Conservation (phyloP, 2,113 vertebrate species). For the Nothocercus julius region DNA sequence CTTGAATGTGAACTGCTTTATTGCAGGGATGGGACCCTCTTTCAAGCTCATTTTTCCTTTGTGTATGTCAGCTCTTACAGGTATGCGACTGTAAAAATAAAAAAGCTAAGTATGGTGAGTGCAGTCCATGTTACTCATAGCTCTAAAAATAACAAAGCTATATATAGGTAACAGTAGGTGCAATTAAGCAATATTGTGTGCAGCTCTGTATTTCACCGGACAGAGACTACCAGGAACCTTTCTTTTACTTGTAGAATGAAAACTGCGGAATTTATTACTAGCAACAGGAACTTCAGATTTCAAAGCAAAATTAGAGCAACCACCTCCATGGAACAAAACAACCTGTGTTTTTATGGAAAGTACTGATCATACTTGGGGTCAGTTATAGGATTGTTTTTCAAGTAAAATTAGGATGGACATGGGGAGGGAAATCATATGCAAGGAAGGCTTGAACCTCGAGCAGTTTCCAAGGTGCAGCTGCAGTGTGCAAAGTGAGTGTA, state of each 20-base stretch:
- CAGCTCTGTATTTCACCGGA: neutral
- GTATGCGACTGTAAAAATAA: neutral
- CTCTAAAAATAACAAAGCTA: neutral
- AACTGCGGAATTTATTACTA: neutral
- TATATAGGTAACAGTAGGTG: neutral
- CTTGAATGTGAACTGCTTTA: neutral
- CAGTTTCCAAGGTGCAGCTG: neutral
- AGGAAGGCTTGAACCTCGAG: neutral
- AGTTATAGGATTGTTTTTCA: neutral
- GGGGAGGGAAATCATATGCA: neutral
- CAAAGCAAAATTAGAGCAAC: neutral
- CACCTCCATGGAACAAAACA: neutral
- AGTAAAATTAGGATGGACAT: neutral
- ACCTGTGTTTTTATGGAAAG: neutral
- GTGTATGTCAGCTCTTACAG: neutral
- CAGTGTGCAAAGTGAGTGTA: neutral
- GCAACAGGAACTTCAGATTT: neutral
- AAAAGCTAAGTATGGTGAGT: neutral
- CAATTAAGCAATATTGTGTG: neutral
- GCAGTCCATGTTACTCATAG: neutral
- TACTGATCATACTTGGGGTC: neutral
- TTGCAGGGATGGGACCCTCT: neutral
- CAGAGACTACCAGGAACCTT: neutral
- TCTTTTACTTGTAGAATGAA: neutral
- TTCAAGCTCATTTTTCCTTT: conserved; percentile 3